Base-by-base conservation (phyloP, 1,140 invertebrate genomes). In the Choristoneura fumiferana region DNA sequence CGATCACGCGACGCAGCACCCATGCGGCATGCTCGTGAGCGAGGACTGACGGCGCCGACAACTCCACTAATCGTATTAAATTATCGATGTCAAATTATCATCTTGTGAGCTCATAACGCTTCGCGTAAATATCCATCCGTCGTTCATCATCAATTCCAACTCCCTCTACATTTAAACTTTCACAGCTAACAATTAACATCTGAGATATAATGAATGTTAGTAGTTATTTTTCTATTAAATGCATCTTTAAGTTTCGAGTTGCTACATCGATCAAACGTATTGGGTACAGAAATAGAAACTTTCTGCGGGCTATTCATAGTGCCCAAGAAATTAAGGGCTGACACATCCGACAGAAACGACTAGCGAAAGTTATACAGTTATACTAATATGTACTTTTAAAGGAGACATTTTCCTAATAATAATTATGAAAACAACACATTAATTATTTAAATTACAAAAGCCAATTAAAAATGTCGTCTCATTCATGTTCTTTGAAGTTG, bases 61-160 rank as follows among this genome's bases (percentile, higher is more conserved):
- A 43, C 15, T 43, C 17, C 40, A 22, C 43, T 49, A 15, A 49
- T 49, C 43, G 29, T n/a, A 49, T 22, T 33, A 33, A 33, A 49
- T 49, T 22, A 49, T 49, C 22, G 43, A 49, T 49, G 43, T 49
- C 43, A 49, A 49, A 49, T 49, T 15, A 49, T 49, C 10, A 49
- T 22, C 1, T 49, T 17, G 43, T 49, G 43, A 49, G 43, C 22
- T 49, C 43, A 49, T 12, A 17, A 29, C 22, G 40, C 22, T 43
- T 17, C 17, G 8, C 22, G 13, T 14, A 40, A 43, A 49, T 49
- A 49, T 6, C 6, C 22, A 29, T 29, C n/a, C 22, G 22, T 29
- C 22, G 2, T 3, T 29, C 22, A 29, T n/a, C n/a, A 29, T 29
- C 22, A 6, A 29, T 6, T 29, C 22, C 22, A n/a, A 43, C 40